phyloP scores from a whole-genome alignment of 2,888 invertebrate genomes.

The Xestia sexstrigata region DNA sequence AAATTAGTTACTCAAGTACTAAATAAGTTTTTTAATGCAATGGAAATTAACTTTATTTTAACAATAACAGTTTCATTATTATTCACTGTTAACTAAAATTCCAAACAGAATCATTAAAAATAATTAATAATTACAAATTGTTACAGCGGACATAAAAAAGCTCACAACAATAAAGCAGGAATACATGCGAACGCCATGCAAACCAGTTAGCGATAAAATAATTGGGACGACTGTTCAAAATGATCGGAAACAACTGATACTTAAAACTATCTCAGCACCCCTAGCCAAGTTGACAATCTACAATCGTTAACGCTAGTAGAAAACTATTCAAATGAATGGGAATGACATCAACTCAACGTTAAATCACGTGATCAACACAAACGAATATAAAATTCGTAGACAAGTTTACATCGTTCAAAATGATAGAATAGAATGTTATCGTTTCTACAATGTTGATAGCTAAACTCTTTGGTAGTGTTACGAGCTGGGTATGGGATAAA shows the following conservation, averaged over 20 bases:
- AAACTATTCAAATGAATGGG: too few relatives aligned
- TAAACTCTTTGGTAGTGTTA: too few relatives aligned
- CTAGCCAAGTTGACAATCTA: too few relatives aligned
- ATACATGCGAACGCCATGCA: slow-evolving; percentile 37
- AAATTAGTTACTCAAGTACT: not conserved
- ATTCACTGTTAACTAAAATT: not conserved
- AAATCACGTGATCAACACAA: too few relatives aligned
- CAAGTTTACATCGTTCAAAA: too few relatives aligned
- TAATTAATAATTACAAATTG: not conserved
- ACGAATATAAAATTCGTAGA: too few relatives aligned
- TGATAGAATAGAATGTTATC: too few relatives aligned
- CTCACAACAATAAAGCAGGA: slow-evolving; percentile 5
- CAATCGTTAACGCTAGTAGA: too few relatives aligned
- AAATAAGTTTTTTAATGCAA: too few relatives aligned
- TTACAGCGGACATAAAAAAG: slow-evolving; percentile 45
- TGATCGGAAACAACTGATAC: not conserved
- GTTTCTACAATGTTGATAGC: too few relatives aligned
- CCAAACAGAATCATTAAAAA: slow-evolving; percentile 21
- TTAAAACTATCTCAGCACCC: not conserved
- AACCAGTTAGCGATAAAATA: not conserved
- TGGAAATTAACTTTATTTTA: not conserved
- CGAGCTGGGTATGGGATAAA: too few relatives aligned
- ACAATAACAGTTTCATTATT: not conserved
- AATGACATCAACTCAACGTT: too few relatives aligned
- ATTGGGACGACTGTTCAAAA: not conserved